A percentile compares a stretch with the other conserved stretches of the same genome.
phyloP scores from a whole-genome alignment of 2,113 vertebrate species.

The Eurypyga helias region DNA sequence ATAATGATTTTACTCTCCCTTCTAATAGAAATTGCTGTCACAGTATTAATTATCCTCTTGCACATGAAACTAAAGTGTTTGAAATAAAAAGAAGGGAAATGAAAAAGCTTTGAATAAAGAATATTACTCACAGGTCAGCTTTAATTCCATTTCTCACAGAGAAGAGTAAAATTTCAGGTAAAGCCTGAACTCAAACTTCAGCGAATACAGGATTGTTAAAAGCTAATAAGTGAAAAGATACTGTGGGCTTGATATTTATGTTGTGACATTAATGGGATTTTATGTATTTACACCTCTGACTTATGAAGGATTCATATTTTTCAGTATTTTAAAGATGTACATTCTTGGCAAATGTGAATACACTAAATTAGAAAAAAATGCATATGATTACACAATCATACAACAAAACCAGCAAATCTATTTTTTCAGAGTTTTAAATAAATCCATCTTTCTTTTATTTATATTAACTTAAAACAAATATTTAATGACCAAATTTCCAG shows the following conservation, averaged over 20 bases:
- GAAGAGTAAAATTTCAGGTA: neutral
- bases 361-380: neutral
- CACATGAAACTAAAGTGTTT: neutral
- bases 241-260: neutral
- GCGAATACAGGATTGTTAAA: neutral
- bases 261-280: neutral
- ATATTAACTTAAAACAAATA: neutral
- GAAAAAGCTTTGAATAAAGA: neutral
- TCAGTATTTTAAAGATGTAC: neutral
- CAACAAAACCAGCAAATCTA: neutral
- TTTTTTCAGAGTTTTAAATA: neutral
- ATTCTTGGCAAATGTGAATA: neutral
- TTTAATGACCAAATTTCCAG: neutral
- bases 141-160: neutral
- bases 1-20: neutral
- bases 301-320: neutral
- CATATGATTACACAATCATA: neutral
- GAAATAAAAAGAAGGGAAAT: neutral
- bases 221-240: neutral
- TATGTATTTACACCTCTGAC: neutral
- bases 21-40: neutral
- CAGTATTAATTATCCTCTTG: slow-evolving; percentile 13
- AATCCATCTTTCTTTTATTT: neutral
- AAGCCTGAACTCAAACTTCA: neutral
- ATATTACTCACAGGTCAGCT: neutral